Evolutionary conservation across 37 sponge, comb jelly and placozoan genomes (phyloP), one percentile per base, ranked within the genome.

Genomic region (Geodia barretti): DNA sequence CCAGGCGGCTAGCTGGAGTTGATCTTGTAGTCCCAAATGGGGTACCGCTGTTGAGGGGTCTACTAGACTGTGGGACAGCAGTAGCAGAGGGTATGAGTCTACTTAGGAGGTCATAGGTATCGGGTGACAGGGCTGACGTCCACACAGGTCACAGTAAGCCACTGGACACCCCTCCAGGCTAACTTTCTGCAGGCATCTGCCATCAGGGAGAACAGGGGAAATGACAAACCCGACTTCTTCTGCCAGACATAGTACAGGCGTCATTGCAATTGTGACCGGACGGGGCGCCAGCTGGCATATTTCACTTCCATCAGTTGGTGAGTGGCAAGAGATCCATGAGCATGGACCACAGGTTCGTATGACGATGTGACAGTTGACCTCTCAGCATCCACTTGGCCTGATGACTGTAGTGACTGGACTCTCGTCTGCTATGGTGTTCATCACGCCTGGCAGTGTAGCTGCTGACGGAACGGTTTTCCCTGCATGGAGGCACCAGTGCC

Each of bases 401-500:
- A 69, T 14, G 64, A 35, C 21, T 70, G 73, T 1, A 72, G 4
- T 4, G 38, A 32, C 43, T 79, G 9, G 47, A 80, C 62, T 59
- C 37, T 4, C 0, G 58, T 86, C 87, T 65, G 80, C 87, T 73
- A 36, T 28, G 39, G 9, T 9, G 35, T 80, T 87, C 19, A 38
- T 1, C 42, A 41, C 26, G 20, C 88, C 88, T 31, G 88, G 88
- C 9, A 88, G 82, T 34, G 81, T 43, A 23, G 70, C 77, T n/a
- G n/a, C n/a, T n/a, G n/a, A n/a, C n/a, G n/a, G n/a, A n/a, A n/a
- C n/a, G n/a, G n/a, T n/a, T n/a, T n/a, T n/a, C n/a, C n/a, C n/a
- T 75, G 72, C 59, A 72, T 76, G 80, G 0, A 88, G 62, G 42
- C 83, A 82, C 88, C 88, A 88, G 25, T 77, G 63, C 88, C 88